phyloP scores from a whole-genome alignment of 2,888 invertebrate genomes.

The Pyrochroa serraticornis region DNA sequence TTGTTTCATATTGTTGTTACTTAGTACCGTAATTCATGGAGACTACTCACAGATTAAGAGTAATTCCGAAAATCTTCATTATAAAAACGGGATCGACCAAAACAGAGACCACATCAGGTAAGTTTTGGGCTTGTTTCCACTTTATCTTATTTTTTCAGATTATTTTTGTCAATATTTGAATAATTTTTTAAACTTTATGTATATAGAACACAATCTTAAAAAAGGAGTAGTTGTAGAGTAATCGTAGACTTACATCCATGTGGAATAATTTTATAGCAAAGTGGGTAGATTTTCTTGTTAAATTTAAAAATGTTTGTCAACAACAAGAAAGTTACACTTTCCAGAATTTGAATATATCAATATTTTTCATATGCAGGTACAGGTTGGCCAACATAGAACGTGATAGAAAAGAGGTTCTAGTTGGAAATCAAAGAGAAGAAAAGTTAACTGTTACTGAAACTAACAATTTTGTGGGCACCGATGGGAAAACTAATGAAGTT shows the following conservation, averaged over 20 bases:
- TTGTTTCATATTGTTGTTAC: not conserved
- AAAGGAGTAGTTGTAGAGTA: too few relatives aligned
- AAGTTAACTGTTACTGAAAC: conserved; percentile 5
- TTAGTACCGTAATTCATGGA: not conserved
- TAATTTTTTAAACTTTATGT: too few relatives aligned
- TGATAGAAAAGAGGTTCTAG: not conserved
- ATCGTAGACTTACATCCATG: too few relatives aligned
- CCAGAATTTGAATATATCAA: too few relatives aligned
- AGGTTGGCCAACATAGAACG: conserved; percentile 9
- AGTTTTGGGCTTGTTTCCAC: not conserved
- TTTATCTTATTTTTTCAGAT: not conserved
- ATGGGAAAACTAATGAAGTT: conserved; percentile 11
- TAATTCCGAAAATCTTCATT: not conserved
- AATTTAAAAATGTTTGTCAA: too few relatives aligned
- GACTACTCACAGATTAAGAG: not conserved
- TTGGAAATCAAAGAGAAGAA: not conserved
- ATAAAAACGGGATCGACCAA: conserved; percentile 1
- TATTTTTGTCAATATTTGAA: too few relatives aligned
- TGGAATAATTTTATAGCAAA: too few relatives aligned
- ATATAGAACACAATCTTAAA: too few relatives aligned
- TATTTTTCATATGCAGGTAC: too few relatives aligned
- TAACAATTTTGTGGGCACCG: conserved; percentile 4
- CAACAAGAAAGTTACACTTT: too few relatives aligned
- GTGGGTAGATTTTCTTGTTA: too few relatives aligned
- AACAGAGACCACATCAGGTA: conserved; percentile 10